Conservation (phyloP, 2,888 invertebrate species). For the Ypsolopha sequella region DNA sequence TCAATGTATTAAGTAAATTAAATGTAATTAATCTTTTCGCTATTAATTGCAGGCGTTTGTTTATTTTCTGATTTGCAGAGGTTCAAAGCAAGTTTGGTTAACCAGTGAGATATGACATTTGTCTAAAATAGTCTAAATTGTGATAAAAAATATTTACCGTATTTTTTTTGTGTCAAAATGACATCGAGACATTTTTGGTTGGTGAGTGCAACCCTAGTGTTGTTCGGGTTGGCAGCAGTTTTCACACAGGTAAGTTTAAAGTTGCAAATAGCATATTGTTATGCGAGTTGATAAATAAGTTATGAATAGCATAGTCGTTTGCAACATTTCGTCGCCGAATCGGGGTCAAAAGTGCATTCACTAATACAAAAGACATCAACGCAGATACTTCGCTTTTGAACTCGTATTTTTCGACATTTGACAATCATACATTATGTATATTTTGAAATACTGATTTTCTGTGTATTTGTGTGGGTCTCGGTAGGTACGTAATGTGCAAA, state of each 20-base stretch:
- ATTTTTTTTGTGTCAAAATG: conserved; percentile 23
- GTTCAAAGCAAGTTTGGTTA: conserved; percentile 6
- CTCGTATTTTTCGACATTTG: too few species aligned
- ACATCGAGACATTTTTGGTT: conserved; percentile 26
- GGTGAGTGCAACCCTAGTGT: conserved; percentile 28
- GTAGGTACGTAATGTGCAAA: too few species aligned
- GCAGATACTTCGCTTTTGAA: neutral
- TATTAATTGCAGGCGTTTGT: neutral
- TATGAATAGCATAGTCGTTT: too few species aligned
- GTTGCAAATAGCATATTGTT: too few species aligned
- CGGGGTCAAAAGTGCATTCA: neutral
- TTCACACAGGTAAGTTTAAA: conserved; percentile 28
- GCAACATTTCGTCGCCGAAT: too few species aligned
- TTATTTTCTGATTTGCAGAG: conserved; percentile 19
- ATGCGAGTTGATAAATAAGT: too few species aligned
- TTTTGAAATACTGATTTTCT: too few species aligned
- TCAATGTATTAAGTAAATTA: neutral
- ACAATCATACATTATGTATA: too few species aligned
- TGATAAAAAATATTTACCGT: conserved; percentile 6
- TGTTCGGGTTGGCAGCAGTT: conserved; percentile 23
- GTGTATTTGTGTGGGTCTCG: too few species aligned
- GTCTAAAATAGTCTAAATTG: conserved; percentile 13
- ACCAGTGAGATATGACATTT: conserved; percentile 9
- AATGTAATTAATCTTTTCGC: neutral
- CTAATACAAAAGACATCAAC: conserved; percentile 7